Conservation (phyloP, 2,113 vertebrate genomes). For the Oreotragus oreotragus region DNA sequence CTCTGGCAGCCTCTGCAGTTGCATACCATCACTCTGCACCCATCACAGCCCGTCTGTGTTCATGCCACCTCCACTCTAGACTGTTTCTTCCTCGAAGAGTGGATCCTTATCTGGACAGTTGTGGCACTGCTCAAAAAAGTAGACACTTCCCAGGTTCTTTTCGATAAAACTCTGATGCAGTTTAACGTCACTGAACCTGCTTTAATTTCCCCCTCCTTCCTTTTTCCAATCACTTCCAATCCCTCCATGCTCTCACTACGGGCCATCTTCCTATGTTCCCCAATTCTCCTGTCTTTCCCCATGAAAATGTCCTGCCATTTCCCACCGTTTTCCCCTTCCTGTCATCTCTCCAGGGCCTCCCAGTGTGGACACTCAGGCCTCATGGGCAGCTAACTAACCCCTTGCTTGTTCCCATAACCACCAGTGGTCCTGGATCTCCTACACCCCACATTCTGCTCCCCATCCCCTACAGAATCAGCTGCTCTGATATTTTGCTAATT, state of each 20-base stretch:
- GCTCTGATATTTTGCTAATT: background rate
- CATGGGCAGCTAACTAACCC: background rate
- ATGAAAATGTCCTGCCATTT: background rate
- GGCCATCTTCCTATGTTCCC: background rate
- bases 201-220: background rate
- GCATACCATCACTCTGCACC: background rate
- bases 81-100: background rate
- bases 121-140: background rate
- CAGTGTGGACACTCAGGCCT: background rate
- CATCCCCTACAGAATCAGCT: background rate
- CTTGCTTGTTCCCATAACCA: background rate
- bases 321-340: background rate
- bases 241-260: background rate
- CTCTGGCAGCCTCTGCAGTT: background rate
- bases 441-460: background rate
- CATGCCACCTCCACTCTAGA: background rate
- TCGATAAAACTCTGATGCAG: background rate
- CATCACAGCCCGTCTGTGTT: rapidly evolving
- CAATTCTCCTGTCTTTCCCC: too few species aligned
- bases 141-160: background rate
- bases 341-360: background rate
- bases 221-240: background rate
- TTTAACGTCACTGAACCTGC: background rate
- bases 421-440: rapidly evolving
- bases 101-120: background rate